Evolutionary conservation across 2,888 invertebrate species (phyloP).

Genomic region (Lasioglossum oenotherae): DNA sequence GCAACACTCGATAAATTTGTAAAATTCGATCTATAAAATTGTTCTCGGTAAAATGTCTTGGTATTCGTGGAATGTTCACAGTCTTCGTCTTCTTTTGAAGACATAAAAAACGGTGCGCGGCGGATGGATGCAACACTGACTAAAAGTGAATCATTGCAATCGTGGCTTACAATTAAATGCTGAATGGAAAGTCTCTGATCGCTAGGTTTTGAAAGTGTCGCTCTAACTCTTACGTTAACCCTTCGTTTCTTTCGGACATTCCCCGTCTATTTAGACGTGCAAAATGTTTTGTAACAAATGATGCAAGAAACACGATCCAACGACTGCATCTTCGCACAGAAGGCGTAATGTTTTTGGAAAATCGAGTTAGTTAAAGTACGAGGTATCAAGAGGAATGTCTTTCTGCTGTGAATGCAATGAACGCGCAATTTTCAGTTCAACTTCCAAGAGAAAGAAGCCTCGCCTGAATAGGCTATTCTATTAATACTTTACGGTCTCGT

Average conservation of each 20-base stretch:
- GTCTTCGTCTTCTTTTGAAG: slow-evolving; percentile 33
- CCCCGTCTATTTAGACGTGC: neutral
- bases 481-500: neutral
- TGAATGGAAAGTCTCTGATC: neutral
- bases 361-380: neutral
- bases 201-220: neutral
- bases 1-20: slow-evolving; percentile 16
- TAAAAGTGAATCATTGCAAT: slow-evolving; percentile 3
- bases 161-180: neutral
- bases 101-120: slow-evolving; percentile 17
- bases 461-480: neutral
- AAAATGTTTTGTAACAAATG: neutral
- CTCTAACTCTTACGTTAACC: neutral
- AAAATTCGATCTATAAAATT: slow-evolving; percentile 35
- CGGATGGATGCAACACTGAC: slow-evolving; percentile 29
- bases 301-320: neutral
- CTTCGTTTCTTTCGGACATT: neutral
- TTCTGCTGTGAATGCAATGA: neutral
- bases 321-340: neutral
- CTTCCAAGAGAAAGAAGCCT: neutral
- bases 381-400: neutral
- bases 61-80: slow-evolving; percentile 30
- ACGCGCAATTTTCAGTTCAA: neutral
- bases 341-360: neutral
- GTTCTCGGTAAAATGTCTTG: slow-evolving; percentile 24